Conservation (phyloP, 2,113 vertebrate genomes). For the Donacobius atricapilla region DNA sequence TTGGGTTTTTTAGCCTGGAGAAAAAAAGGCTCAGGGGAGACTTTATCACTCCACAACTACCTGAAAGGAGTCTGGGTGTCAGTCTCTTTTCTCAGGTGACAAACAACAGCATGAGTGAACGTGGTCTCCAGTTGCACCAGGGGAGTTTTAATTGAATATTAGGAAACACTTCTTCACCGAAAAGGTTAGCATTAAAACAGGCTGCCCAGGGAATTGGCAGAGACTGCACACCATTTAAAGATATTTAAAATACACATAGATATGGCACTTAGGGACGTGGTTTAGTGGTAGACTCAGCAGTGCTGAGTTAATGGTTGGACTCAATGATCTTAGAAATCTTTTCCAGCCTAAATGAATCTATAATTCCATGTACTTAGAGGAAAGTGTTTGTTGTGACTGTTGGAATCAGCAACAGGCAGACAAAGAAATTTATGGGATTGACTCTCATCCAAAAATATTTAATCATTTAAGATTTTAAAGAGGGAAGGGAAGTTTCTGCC, state of each 20-base stretch:
- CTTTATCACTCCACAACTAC: background rate
- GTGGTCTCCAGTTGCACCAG: background rate
- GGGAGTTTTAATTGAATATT: background rate
- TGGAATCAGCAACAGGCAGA: background rate
- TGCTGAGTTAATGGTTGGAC: background rate
- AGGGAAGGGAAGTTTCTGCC: background rate
- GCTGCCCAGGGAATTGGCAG: background rate
- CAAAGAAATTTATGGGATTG: background rate
- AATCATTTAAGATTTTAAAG: background rate
- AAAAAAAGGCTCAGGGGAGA: background rate
- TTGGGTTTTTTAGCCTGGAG: background rate
- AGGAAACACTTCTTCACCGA: background rate
- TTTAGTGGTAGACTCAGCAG: background rate
- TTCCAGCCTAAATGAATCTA: background rate
- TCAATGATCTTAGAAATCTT: background rate
- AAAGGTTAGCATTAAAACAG: background rate
- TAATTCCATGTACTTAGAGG: background rate
- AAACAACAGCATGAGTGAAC: background rate
- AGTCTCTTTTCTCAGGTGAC: background rate
- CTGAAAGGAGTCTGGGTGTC: background rate
- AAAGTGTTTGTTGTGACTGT: background rate
- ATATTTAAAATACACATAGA: background rate
- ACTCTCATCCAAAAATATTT: background rate
- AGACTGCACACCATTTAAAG: background rate
- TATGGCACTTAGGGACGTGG: background rate